These are phyloP conservation scores for Drosophila prosaltans DNA, from an alignment of 1,140 invertebrate genomes.

Conservation along the genomic window DNA sequence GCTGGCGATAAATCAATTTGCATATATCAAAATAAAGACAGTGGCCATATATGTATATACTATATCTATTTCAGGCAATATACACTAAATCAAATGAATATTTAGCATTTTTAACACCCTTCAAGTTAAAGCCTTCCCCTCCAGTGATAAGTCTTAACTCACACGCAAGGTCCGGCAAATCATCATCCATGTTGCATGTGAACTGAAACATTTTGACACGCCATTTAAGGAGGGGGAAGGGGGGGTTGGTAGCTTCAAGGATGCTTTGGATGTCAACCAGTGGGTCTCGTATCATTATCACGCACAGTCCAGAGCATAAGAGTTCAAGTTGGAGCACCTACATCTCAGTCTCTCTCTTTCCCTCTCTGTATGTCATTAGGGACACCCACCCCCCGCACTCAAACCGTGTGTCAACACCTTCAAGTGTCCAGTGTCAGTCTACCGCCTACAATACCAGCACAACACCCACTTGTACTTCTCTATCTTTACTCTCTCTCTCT, in stretches of 20 bases:
- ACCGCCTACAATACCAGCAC: neutral
- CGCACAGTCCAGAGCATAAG: conserved; percentile 32
- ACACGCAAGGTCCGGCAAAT: conserved; percentile 59
- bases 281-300: conserved; percentile 70
- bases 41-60: neutral
- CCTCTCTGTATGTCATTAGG: conserved; percentile 64
- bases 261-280: conserved; percentile 59
- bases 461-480: neutral
- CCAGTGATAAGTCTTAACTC: conserved; percentile 51
- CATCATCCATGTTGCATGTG: conserved; percentile 59
- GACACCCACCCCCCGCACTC: conserved; percentile 36
- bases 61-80: conserved; percentile 54
- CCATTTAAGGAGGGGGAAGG: conserved; percentile 29
- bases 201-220: conserved; percentile 58
- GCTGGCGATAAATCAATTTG: conserved; percentile 41
- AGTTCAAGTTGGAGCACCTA: neutral
- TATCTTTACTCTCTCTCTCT: neutral
- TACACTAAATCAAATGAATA: conserved; percentile 55
- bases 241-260: conserved; percentile 42
- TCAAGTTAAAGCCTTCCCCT: conserved; percentile 40
- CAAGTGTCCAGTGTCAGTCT: conserved; percentile 64
- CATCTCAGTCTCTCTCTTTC: neutral
- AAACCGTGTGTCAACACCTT: conserved; percentile 42
- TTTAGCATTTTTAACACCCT: conserved; percentile 74
- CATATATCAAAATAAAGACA: conserved; percentile 21